phyloP scores from a whole-genome alignment of 2,113 vertebrate species.

The Hipposideros armiger region DNA sequence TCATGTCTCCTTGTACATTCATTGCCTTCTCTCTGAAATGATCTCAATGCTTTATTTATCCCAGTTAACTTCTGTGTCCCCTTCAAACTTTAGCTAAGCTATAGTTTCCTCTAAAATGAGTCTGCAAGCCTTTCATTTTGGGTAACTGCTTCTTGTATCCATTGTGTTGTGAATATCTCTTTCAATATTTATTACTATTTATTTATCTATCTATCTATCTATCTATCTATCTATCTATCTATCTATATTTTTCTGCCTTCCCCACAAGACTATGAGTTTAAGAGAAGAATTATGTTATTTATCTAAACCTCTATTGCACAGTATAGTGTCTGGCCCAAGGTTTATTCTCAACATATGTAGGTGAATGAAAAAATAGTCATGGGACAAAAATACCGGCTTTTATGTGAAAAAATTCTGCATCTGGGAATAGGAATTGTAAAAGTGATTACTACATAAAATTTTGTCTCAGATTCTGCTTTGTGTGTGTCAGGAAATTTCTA shows the following conservation, averaged over 20 bases:
- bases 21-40: background rate
- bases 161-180: background rate
- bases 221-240: background rate
- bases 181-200: background rate
- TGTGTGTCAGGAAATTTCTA: background rate
- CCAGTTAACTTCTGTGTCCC: background rate
- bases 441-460: background rate
- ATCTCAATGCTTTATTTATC: background rate
- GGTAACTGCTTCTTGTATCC: background rate
- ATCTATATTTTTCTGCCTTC: background rate
- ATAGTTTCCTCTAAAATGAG: conserved; percentile 21
- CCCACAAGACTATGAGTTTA: background rate
- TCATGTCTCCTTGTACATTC: background rate
- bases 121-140: background rate
- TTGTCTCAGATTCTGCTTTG: background rate
- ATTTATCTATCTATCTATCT: background rate
- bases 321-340: background rate
- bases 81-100: conserved; percentile 31
- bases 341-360: background rate
- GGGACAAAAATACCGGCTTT: conserved; percentile 22
- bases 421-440: background rate
- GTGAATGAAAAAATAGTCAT: background rate
- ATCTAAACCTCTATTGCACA: background rate
- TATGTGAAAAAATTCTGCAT: background rate
- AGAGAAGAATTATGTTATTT: background rate